Base-by-base conservation (phyloP, 2,888 invertebrate genomes). In the Tanypteryx hageni region DNA sequence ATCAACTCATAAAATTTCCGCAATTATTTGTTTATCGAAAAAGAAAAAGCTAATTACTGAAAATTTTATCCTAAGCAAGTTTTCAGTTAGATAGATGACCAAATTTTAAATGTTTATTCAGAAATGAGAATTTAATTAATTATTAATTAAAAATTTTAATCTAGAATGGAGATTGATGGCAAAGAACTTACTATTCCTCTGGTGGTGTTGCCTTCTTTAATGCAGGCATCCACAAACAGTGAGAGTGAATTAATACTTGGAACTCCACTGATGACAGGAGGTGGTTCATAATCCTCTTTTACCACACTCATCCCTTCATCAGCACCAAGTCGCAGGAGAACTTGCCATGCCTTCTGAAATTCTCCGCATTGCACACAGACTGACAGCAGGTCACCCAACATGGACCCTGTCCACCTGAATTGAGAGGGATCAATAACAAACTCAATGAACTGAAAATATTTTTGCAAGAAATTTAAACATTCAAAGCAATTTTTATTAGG, bases 351-450 rank as follows among this genome's bases (percentile, higher is more conserved):
- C 93, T 96, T 96, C 5, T 96, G 95, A 93, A 96, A 96, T 92
- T 96, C 95, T 44, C 95, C 95, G 68, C 95, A 95, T 92, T 95
- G 95, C 18, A 96, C 93, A 58, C 95, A 94, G 0, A 97, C 93
- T 0, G 95, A 94, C 93, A 97, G 95, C 76, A 97, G 95, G 93
- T 96, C 96, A 8, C 96, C 96, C 86, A 97, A 94, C 95, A 97
- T 96, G 93, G 95, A 95, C 0, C 97, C 97, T 13, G 96, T 96
- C 95, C 97, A 96, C 68, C 95, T 96, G 93, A 93, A 94, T 92
- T 92, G 5, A 93, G 83, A 93, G 92, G 92, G 93, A 93, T 92
- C 58, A 91, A 56, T 86, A 92, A 22, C 81, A 92, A 68, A 8
- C 68, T 61, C 31, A 68, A 81, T 92, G 10, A 93, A 83, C 31